Base-by-base conservation (phyloP, 1,140 invertebrate genomes). In the Heterodera schachtii region DNA sequence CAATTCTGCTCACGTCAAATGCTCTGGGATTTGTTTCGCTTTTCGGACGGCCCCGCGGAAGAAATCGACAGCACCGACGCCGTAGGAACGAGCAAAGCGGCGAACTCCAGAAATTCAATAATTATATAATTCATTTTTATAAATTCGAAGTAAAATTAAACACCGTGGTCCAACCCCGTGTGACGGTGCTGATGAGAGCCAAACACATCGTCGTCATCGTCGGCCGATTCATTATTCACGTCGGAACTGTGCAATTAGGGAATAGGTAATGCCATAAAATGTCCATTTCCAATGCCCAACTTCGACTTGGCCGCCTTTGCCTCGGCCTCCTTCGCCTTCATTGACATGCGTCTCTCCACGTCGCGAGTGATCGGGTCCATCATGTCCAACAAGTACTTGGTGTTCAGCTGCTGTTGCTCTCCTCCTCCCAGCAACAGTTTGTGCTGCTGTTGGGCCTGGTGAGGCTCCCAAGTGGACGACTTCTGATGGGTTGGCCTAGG, bases 341-440 rank as follows among this genome's bases (percentile, higher is more conserved):
- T 74, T 16, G 87, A 87, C 86, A 89, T 86, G 78, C 87, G 52
- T 52, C 86, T 75, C 57, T 89, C 80, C 47, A 87, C 85, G 73
- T 87, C 87, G 57, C 82, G 69, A 11, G 86, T 88, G n/a, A 87
- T 84, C 31, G 86, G 86, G 84, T 87, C 86, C 16, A 85, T 86
- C 3, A 84, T 81, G 13, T 85, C 84, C 31, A 67, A 21, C 44
- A 21, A 47, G 31, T 31, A 31, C 31, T 31, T 31, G 31, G 31
- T 31, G 31, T 31, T 31, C 21, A 64, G 31, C 8, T 66, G 64
- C 31, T 69, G 52, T 69, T 52, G 70, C 4, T 70, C 47, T n/a
- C 60, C 69, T 21, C 60, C 69, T 31, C 11, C 5, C 57, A 64
- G 19, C 13, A 85, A 80, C 3, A 83, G 83, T 16, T 82, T 77